These are phyloP conservation scores for Torymus tubicola DNA, from an alignment of 2,888 invertebrate species.

Conservation along the genomic window DNA sequence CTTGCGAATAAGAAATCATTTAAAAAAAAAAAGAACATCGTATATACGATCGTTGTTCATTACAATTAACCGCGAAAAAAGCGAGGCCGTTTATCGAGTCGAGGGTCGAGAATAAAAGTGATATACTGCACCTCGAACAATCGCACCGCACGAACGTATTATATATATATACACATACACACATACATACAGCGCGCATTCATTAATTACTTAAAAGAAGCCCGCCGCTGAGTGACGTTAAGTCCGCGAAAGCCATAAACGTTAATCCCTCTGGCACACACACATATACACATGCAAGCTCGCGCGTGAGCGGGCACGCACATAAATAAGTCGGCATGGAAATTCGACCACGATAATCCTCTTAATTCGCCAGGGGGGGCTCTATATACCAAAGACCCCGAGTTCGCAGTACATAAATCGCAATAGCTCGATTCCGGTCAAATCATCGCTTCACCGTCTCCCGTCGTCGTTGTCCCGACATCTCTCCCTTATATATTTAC, in stretches of 20 bases:
- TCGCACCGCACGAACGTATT: no score
- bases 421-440: not conserved
- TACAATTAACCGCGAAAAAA: no score
- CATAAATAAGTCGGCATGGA: slow-evolving; percentile 11
- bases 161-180: not conserved
- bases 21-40: no score
- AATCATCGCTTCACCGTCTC: not conserved
- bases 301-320: not conserved
- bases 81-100: no score
- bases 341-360: slow-evolving; percentile 39
- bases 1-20: no score
- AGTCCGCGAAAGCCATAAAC: slow-evolving; percentile 17
- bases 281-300: no score
- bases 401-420: slow-evolving; percentile 4
- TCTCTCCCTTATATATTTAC: not conserved
- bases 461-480: not conserved
- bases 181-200: not conserved
- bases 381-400: not conserved
- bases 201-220: no score
- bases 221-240: no score
- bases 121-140: no score
- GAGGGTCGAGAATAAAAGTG: no score
- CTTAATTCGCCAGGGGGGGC: slow-evolving; percentile 20
- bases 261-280: slow-evolving; percentile 20
- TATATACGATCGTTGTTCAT: no score